Evolutionary conservation across 2,888 invertebrate species (phyloP).

Genomic region (Exocentrus adspersus): DNA sequence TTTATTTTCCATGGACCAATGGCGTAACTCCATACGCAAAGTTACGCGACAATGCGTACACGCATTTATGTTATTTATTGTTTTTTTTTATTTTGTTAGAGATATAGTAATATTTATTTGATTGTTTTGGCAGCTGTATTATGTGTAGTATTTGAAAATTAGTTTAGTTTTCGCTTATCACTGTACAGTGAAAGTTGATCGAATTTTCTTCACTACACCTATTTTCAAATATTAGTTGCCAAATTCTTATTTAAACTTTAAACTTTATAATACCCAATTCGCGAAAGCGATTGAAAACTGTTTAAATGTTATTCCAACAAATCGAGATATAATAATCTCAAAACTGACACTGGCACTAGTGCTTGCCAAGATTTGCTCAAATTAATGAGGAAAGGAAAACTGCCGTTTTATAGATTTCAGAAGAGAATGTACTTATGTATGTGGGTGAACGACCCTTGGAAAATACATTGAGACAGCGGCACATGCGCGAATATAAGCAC

Average conservation of each 20-base stretch:
- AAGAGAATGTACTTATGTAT: neutral
- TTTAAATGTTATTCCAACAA: neutral
- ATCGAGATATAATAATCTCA: no score
- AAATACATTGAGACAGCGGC: neutral
- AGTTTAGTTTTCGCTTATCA: no score
- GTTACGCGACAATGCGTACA: conserved; percentile 14
- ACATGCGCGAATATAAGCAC: neutral
- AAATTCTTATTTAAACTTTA: conserved; percentile 7
- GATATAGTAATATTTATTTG: conserved; percentile 37
- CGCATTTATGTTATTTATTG: conserved; percentile 35
- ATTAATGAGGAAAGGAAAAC: neutral
- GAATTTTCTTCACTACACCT: neutral
- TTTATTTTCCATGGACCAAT: conserved; percentile 43
- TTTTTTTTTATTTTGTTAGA: conserved; percentile 37
- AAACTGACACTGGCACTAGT: neutral
- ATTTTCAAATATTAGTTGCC: conserved; percentile 7
- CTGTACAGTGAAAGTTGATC: neutral
- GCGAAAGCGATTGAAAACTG: neutral
- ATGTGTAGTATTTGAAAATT: no score
- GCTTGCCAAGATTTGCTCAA: neutral
- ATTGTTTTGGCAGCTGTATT: neutral
- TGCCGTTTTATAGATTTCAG: neutral
- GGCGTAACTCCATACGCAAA: conserved; percentile 2
- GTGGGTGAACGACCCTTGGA: neutral
- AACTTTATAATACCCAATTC: neutral